These are phyloP conservation scores for Acipenser transmontanus DNA, from an alignment of 2,797 vertebrate genomes.

Conservation along the genomic window DNA sequence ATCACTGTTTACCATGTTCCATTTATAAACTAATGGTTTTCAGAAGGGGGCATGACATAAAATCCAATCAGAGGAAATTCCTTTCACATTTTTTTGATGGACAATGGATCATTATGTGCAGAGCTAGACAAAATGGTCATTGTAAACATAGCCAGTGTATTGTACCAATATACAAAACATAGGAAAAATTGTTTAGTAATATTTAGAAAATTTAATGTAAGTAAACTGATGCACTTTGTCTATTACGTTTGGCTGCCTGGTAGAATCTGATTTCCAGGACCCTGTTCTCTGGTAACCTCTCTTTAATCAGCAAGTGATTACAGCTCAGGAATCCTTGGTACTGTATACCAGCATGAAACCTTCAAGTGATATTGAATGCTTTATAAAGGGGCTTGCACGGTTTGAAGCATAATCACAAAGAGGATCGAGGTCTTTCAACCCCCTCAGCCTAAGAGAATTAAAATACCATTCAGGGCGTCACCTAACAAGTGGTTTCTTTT, in stretches of 20 bases:
- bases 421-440: constrained; percentile 18
- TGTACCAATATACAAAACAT: too few relatives aligned
- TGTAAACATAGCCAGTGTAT: too few relatives aligned
- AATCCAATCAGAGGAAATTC: too few relatives aligned
- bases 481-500: background rate
- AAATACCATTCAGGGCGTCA: background rate
- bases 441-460: constrained; percentile 15
- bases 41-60: too few relatives aligned
- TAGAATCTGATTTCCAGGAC: background rate
- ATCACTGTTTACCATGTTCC: too few relatives aligned
- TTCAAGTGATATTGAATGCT: constrained; percentile 34
- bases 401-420: constrained; percentile 21
- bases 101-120: too few relatives aligned
- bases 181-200: too few relatives aligned
- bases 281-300: constrained; percentile 16
- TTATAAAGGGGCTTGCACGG: constrained; percentile 11
- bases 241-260: background rate
- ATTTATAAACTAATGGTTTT: too few relatives aligned
- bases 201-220: too few relatives aligned
- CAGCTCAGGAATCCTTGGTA: background rate
- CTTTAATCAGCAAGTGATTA: constrained; percentile 15
- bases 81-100: too few relatives aligned
- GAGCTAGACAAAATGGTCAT: too few relatives aligned
- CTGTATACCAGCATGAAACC: constrained; percentile 20
- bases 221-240: background rate